These are phyloP conservation scores for Malacoraja senta DNA, from an alignment of 2,797 vertebrate genomes.

Conservation along the genomic window DNA sequence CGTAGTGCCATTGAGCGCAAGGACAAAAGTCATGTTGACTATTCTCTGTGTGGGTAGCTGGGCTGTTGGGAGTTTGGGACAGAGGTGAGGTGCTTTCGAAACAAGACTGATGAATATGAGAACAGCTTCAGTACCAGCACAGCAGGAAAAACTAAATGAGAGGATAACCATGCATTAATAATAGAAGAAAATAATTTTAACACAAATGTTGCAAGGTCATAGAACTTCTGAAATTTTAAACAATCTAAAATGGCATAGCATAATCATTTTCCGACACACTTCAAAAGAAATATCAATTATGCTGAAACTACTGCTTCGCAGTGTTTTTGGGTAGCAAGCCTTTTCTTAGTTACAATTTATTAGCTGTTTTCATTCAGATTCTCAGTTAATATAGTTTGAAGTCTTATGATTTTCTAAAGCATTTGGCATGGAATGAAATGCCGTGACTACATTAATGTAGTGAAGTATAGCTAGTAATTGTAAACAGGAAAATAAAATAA, in stretches of 20 bases:
- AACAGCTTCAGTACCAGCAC: not conserved
- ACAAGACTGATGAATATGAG: not conserved
- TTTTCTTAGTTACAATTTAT: not conserved
- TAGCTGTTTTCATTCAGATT: not conserved
- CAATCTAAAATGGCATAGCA: not conserved
- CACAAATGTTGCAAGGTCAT: not conserved
- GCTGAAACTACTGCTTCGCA: too few relatives aligned
- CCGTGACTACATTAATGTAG: not conserved
- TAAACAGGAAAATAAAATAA: not conserved
- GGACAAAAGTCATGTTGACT: not conserved
- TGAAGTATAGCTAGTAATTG: not conserved
- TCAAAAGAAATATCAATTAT: not conserved
- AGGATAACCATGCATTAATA: not conserved
- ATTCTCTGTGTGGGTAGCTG: not conserved
- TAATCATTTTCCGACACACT: not conserved
- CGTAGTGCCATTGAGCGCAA: not conserved
- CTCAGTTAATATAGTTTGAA: not conserved
- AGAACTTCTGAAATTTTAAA: not conserved
- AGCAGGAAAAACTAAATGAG: not conserved
- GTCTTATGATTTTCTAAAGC: not conserved
- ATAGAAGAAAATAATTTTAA: not conserved
- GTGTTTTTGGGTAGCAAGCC: too few relatives aligned
- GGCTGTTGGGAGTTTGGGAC: not conserved
- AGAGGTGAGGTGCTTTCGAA: slow-evolving; percentile 26
- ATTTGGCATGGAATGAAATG: not conserved